Percentiles rank a stretch among this genome's conserved stretches.
These are phyloP conservation scores for Polyploca ridens DNA, from an alignment of 2,888 invertebrate genomes.

Conservation along the genomic window DNA sequence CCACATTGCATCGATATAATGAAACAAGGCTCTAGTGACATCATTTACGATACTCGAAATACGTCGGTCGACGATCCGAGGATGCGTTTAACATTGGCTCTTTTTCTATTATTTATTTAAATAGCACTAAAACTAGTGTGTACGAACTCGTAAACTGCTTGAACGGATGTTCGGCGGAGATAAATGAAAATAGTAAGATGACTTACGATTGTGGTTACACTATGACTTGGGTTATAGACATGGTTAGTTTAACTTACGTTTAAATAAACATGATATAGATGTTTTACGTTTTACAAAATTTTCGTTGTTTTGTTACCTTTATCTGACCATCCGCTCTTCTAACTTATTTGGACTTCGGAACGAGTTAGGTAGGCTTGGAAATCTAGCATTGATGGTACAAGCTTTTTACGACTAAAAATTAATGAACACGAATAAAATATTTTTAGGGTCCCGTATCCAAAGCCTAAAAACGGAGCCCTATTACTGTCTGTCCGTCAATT, in stretches of 20 bases:
- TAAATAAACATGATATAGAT: slow-evolving; percentile 25
- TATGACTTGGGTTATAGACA: slow-evolving; percentile 26
- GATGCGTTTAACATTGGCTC: slow-evolving; percentile 32
- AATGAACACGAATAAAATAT: too few species aligned
- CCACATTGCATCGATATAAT: slow-evolving; percentile 20
- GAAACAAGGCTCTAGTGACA: slow-evolving; percentile 24
- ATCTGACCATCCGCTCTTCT: neutral
- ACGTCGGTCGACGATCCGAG: slow-evolving; percentile 38
- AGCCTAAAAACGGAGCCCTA: too few species aligned
- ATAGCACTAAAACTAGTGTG: slow-evolving; percentile 47
- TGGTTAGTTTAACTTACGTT: slow-evolving; percentile 19
- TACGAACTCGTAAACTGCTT: slow-evolving; percentile 47
- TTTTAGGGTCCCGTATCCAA: too few species aligned
- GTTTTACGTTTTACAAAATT: slow-evolving; percentile 19
- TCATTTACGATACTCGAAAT: slow-evolving; percentile 35
- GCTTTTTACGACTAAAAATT: too few species aligned
- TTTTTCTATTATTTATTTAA: slow-evolving; percentile 48
- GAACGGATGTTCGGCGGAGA: slow-evolving; percentile 38
- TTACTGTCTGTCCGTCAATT: too few species aligned
- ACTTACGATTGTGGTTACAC: slow-evolving; percentile 35
- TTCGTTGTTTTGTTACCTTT: neutral
- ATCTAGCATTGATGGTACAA: neutral
- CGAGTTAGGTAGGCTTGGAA: too few species aligned
- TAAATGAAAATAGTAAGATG: slow-evolving; percentile 45
- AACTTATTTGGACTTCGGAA: neutral